Evolutionary conservation across 2,113 vertebrate species (phyloP).

Genomic region (Odontesthes bonariensis): DNA sequence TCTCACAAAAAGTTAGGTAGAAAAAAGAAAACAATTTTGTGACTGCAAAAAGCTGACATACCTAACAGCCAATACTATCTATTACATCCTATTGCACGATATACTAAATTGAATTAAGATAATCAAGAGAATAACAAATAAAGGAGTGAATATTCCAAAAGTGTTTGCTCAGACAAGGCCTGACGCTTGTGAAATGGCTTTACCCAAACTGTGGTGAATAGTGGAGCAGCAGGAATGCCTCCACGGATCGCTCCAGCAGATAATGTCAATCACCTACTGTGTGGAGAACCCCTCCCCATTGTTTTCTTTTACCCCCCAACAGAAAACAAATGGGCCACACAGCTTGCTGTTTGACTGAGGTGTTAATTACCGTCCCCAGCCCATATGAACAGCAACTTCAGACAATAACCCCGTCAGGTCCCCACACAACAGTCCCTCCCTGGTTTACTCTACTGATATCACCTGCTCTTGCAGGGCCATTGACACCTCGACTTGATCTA

Average conservation of each 20-base stretch:
- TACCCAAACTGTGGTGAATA: conserved; percentile 53
- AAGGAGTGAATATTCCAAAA: conserved; percentile 38
- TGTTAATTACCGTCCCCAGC: conserved; percentile 82
- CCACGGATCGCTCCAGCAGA: conserved; percentile 75
- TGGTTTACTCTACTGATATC: conserved; percentile 74
- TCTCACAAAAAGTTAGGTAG: not conserved
- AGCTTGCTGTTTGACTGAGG: conserved; percentile 81
- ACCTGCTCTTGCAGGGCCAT: conserved; percentile 76
- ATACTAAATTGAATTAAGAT: conserved; percentile 24
- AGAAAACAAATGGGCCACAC: conserved; percentile 85
- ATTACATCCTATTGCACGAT: not conserved
- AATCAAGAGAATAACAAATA: conserved; percentile 45
- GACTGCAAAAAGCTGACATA: not conserved
- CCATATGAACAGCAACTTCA: conserved; percentile 78
- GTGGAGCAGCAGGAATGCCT: conserved; percentile 73
- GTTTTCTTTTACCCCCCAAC: conserved; percentile 82
- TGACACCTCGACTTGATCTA: conserved; percentile 81
- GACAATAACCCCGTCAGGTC: conserved; percentile 77
- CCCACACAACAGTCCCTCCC: conserved; percentile 67
- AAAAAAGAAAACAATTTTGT: not conserved
- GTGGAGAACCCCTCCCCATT: conserved; percentile 76
- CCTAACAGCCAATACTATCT: not conserved
- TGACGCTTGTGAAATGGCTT: conserved; percentile 59
- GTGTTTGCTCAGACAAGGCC: conserved; percentile 59
- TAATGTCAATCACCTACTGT: conserved; percentile 84